A percentile compares a stretch with the other conserved stretches of the same genome.
These are phyloP conservation scores for Momotus momota DNA, from an alignment of 2,797 vertebrate genomes.

Conservation along the genomic window DNA sequence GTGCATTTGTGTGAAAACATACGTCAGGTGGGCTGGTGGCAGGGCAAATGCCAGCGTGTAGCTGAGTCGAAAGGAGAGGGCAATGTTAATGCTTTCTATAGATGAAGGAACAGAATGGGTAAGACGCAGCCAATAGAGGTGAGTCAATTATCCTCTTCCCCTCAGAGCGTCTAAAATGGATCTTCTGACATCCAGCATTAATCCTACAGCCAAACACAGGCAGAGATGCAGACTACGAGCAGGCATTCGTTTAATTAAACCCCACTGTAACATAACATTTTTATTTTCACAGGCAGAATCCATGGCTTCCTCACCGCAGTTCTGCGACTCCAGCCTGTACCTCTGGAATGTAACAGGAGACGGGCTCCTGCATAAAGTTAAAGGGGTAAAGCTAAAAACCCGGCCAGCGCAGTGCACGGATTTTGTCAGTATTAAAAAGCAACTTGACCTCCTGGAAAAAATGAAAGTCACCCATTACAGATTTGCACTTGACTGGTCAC, in stretches of 20 bases:
- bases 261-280: neutral
- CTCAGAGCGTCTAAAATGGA: neutral
- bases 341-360: constrained; percentile 94
- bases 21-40: neutral
- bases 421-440: constrained; percentile 87
- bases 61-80: neutral
- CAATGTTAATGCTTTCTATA: neutral
- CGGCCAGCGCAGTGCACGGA: constrained; percentile 89
- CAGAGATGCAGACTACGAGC: neutral
- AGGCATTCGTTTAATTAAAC: neutral
- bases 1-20: neutral
- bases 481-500: constrained; percentile 94
- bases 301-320: constrained; percentile 90
- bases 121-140: neutral
- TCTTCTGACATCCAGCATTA: neutral
- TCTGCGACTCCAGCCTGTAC: constrained; percentile 89
- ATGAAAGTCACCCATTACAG: constrained; percentile 89
- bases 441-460: constrained; percentile 83
- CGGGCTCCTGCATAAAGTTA: constrained; percentile 81
- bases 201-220: neutral
- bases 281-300: constrained; percentile 84
- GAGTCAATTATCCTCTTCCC: neutral
- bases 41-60: neutral
- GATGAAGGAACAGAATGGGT: neutral
- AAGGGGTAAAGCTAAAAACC: constrained; percentile 85